Base-by-base conservation (phyloP, 2,113 vertebrate species). In the Monopterus albus region DNA sequence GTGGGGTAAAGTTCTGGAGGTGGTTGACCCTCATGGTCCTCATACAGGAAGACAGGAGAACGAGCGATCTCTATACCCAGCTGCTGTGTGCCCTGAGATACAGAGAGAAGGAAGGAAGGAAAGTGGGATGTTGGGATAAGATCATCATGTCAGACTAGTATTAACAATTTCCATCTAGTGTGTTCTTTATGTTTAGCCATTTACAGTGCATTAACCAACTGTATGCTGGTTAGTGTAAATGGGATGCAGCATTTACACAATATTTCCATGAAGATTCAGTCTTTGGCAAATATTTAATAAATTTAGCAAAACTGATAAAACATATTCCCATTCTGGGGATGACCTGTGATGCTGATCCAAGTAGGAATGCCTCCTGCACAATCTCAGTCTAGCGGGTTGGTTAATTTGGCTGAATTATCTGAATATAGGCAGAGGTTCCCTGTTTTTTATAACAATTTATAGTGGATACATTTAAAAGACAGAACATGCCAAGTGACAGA, bases 31-130 rank as follows among this genome's bases (percentile, higher is more conserved):
- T 92, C 91, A 47, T 98, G 97, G 89, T 99, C 96, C 90, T 99
- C 98, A 2, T 98, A 99, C 68, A 99, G 94, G 89, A 99, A 98
- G 81, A 98, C 95, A 0, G 98, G 98, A 7, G 96, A 98, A 52
- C 97, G 95, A 18, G 95, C 96, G 46, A 99, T 52, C 90, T 99
- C 97, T 82, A 99, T 53, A 33, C 98, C 98, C 21, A 99, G 78
- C 94, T 99, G 98, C 92, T 99, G 98, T 29, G 96, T 95, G 39
- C 98, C 98, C 92, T 99, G 82, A 62, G 7, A 52, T 6, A 51
- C 13, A n/a, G 8, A 39, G n/a, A 33, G 12, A 57, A 35, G 59
- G 0, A 36, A 3, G 4, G 21, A 26, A 3, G 11, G 31, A 46
- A 20, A 12, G 40, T 43, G 12, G 43, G 8, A 7, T 47, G 12